Percentiles rank a stretch among this genome's conserved stretches.
These are phyloP conservation scores for Lasioglossum albipes DNA, from an alignment of 1,140 invertebrate species.

Conservation along the genomic window DNA sequence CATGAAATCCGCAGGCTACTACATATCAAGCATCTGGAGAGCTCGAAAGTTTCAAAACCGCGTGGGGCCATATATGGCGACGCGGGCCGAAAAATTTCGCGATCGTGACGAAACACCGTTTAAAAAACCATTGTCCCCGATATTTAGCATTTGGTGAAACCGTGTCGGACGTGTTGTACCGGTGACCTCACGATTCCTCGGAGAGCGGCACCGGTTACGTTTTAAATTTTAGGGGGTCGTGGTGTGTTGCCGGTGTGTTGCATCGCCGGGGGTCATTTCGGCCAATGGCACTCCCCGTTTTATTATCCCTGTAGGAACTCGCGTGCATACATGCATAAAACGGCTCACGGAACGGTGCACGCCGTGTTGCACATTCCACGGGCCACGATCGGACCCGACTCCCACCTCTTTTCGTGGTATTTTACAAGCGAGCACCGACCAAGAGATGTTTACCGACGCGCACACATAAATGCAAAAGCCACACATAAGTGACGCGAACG, in stretches of 20 bases:
- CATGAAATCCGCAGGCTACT: too few relatives aligned
- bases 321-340: background rate
- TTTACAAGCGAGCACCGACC: constrained; percentile 29
- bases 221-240: background rate
- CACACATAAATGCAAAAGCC: background rate
- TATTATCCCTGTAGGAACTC: constrained; percentile 37
- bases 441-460: constrained; percentile 19
- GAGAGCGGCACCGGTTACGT: background rate
- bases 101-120: background rate
- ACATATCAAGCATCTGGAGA: too few relatives aligned
- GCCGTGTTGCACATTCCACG: constrained; percentile 44
- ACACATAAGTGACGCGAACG: background rate
- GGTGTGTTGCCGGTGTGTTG: background rate
- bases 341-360: background rate
- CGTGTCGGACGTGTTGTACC: background rate
- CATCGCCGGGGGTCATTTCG: constrained; percentile 60
- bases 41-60: background rate
- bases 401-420: constrained; percentile 44
- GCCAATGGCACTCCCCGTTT: constrained; percentile 65
- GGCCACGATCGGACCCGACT: background rate
- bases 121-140: constrained; percentile 17
- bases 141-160: constrained; percentile 21
- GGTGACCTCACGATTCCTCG: background rate
- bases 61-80: constrained; percentile 1
- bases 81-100: background rate